Evolutionary conservation across 1,140 invertebrate species (phyloP), one percentile per base, ranked within the genome.

Genomic region (Apis florea): DNA sequence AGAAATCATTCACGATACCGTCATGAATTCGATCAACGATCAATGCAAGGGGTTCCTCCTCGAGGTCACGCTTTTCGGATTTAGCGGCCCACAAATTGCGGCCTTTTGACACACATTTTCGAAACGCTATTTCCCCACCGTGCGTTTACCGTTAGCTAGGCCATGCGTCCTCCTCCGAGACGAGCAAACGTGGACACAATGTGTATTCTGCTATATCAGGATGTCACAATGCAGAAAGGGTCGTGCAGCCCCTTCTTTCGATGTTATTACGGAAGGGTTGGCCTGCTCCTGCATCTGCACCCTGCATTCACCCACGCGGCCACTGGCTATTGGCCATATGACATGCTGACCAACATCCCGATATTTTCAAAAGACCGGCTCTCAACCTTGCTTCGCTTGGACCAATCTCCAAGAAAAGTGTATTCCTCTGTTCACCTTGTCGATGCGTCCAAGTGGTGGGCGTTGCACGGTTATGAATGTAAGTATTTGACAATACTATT

Each of bases 301-400:
- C 71, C 83, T 83, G 84, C 77, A 89, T 90, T 86, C 89, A 90
- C 91, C 91, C 91, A 86, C 90, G 84, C 87, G 90, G 86, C 88
- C 91, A 90, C 84, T 85, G 82, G 58, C 90, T 88, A 92, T 92
- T 92, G 92, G 92, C 93, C 93, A 94, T 92, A 93, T 93, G 93
- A 94, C 93, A 93, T 90, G 93, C 93, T 94, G 93, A 94, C 93
- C 93, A 93, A 93, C 89, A 93, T 93, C 79, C 77, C 76, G 74
- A 76, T 79, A 64, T 88, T 90, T 86, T 83, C 54, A 67, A 53
- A 69, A 84, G 85, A 83, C 72, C 83, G 74, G 86, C 84, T 89
- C 88, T 91, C 90, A 90, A 90, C 82, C 67, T 83, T 56, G 54
- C 24, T 12, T 24, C 13, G 51, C 15, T 26, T 54, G 2, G 21